A percentile compares a stretch with the other conserved stretches of the same genome.
phyloP scores from a whole-genome alignment of 1,140 invertebrate genomes.

The Geopemphigus sp. region DNA sequence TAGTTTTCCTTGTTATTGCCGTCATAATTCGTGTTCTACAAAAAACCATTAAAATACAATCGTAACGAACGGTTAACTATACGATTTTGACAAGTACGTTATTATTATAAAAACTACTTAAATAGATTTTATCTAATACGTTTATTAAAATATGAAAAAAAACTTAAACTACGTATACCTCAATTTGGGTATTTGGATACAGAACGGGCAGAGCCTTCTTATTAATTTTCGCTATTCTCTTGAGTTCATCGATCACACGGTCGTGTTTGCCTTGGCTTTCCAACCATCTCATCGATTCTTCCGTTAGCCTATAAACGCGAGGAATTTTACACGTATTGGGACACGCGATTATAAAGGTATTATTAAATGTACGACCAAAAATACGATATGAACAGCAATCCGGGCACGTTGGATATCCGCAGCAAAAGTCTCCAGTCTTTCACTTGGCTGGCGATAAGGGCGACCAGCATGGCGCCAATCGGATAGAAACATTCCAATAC shows the following conservation, averaged over 20 bases:
- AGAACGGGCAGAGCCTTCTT: conserved; percentile 57
- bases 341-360: not conserved
- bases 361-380: not conserved
- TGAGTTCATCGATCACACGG: conserved; percentile 60
- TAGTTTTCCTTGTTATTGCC: not conserved
- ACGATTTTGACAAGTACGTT: no score
- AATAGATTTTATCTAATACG: no score
- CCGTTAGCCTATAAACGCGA: conserved; percentile 58
- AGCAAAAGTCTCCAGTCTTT: conserved; percentile 42
- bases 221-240: conserved; percentile 61
- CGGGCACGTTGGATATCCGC: conserved; percentile 57
- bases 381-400: conserved; percentile 21
- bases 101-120: no score
- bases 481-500: conserved; percentile 69
- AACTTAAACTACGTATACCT: no score
- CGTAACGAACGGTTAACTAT: no score
- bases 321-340: not conserved
- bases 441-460: conserved; percentile 62
- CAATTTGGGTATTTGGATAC: not conserved
- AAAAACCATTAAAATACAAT: not conserved
- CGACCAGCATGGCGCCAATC: conserved; percentile 66
- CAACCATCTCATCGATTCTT: conserved; percentile 66
- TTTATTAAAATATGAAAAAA: no score
- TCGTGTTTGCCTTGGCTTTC: conserved; percentile 59
- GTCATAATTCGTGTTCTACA: not conserved